phyloP scores from a whole-genome alignment of 2,888 invertebrate genomes.

The Steinernema carpocapsae region DNA sequence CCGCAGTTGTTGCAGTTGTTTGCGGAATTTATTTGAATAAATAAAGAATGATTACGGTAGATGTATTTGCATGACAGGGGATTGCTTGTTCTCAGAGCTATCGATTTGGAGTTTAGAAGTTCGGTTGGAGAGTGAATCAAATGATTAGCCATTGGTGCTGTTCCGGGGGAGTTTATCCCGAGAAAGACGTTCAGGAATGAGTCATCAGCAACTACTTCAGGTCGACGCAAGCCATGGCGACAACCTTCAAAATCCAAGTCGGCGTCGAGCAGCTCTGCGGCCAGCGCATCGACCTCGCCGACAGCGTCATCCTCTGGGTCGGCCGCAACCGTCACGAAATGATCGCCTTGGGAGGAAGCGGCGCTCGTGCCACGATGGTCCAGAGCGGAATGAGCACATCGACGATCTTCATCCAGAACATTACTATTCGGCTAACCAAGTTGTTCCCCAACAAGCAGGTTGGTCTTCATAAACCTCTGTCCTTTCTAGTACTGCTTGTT shows the following conservation, averaged over 20 bases:
- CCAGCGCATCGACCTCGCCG: conserved; percentile 15
- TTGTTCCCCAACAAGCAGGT: conserved; percentile 38
- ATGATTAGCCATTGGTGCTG: too few species aligned
- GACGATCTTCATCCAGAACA: conserved; percentile 31
- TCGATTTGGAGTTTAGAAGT: too few species aligned
- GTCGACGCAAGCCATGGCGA: background rate
- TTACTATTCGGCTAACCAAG: conserved; percentile 30
- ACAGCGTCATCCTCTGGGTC: conserved; percentile 18
- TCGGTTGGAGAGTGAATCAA: too few species aligned
- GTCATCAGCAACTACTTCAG: too few species aligned
- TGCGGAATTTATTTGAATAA: conserved; percentile 19
- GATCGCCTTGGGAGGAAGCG: background rate
- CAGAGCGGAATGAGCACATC: conserved; percentile 20
- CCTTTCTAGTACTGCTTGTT: background rate
- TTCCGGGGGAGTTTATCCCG: too few species aligned
- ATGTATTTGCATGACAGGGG: background rate
- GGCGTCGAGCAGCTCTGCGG: background rate
- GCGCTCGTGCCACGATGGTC: conserved; percentile 15
- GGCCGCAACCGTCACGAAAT: conserved; percentile 17
- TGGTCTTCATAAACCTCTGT: background rate
- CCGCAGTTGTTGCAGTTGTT: conserved; percentile 31
- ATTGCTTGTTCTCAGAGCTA: background rate
- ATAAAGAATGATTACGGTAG: background rate
- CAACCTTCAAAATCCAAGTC: background rate
- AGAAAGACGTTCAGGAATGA: too few species aligned